Evolutionary conservation across 2,888 invertebrate species (phyloP), one percentile per base, ranked within the genome.

Genomic region (Archips xylosteana): DNA sequence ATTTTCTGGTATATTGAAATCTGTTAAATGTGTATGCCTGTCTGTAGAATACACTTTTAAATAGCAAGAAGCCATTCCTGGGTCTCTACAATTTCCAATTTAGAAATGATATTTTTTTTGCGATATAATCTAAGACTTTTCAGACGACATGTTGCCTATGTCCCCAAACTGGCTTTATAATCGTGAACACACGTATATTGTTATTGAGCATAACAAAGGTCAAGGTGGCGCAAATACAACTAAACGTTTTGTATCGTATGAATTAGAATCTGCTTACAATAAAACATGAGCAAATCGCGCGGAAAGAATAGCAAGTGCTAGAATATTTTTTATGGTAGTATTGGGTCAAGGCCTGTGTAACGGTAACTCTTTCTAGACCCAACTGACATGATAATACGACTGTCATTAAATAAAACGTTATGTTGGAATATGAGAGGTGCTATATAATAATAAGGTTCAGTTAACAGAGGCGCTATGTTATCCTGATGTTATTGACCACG

Each of bases 291-390:
- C 71, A 59, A 68, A 66, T 74, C 76, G 78, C 71, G 78, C 63
- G 47, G 73, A 61, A 59, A 65, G 59, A 75, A 69, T 74, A 68
- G 63, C 47, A 71, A 75, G 70, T 75, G 69, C 71, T 64, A 75
- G 78, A 78, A 78, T 80, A 82, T 81, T 78, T 82, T 79, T 81
- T 78, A 82, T 80, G 77, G 79, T 79, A 83, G 82, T 81, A 83
- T 83, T 85, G 79, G 88, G 87, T 88, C 89, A 90, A 89, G 88
- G 88, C 77, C 83, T 80, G 79, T 72, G 64, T 71, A 73, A 73
- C 63, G 63, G 68, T 36, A 63, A 36, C 13, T 39, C 13, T 36
- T 54, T 47, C 13, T 66, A 47, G 9, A 54, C 23, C 54, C 54
- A 23, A 15, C 54, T 54, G 54, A 9, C 2, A 54, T n/a, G 39